Conservation (phyloP, 2,888 invertebrate genomes). For the Danaus chrysippus region DNA sequence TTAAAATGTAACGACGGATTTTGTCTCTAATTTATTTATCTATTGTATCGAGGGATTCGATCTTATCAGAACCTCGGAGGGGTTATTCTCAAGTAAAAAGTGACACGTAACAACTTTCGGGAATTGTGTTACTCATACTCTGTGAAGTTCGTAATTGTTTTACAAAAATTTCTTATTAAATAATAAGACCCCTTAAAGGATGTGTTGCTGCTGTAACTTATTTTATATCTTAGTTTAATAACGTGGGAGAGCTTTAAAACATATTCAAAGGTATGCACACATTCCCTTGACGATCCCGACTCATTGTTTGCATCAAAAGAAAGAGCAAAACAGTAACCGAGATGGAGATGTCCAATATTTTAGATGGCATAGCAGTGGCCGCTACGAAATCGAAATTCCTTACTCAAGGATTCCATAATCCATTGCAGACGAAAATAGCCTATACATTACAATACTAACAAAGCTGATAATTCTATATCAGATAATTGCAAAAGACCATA, state of each 20-base stretch:
- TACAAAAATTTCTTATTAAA: too few relatives aligned
- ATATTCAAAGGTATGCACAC: slow-evolving; percentile 71
- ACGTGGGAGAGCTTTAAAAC: slow-evolving; percentile 34
- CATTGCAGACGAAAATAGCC: slow-evolving; percentile 41
- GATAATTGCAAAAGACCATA: slow-evolving; percentile 46
- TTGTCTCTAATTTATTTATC: slow-evolving; percentile 62
- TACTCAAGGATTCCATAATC: slow-evolving; percentile 55
- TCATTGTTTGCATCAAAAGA: slow-evolving; percentile 74
- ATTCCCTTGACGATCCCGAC: slow-evolving; percentile 73
- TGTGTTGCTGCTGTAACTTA: background rate
- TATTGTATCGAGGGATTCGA: slow-evolving; percentile 46
- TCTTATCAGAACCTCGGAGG: slow-evolving; percentile 1
- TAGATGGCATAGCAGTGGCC: slow-evolving; percentile 78
- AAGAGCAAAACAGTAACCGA: slow-evolving; percentile 73
- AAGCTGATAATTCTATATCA: slow-evolving; percentile 19
- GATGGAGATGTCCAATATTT: slow-evolving; percentile 80
- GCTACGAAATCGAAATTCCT: slow-evolving; percentile 75
- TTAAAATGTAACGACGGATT: slow-evolving; percentile 56
- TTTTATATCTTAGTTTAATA: slow-evolving; percentile 11
- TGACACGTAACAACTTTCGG: slow-evolving; percentile 1
- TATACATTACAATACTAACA: slow-evolving; percentile 44
- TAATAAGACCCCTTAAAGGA: background rate
- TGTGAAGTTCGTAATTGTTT: background rate
- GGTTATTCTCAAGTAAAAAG: slow-evolving; percentile 1
- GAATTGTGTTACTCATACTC: background rate